These are phyloP conservation scores for Zosterops hypoxanthus DNA, from an alignment of 2,113 vertebrate genomes.

Conservation along the genomic window DNA sequence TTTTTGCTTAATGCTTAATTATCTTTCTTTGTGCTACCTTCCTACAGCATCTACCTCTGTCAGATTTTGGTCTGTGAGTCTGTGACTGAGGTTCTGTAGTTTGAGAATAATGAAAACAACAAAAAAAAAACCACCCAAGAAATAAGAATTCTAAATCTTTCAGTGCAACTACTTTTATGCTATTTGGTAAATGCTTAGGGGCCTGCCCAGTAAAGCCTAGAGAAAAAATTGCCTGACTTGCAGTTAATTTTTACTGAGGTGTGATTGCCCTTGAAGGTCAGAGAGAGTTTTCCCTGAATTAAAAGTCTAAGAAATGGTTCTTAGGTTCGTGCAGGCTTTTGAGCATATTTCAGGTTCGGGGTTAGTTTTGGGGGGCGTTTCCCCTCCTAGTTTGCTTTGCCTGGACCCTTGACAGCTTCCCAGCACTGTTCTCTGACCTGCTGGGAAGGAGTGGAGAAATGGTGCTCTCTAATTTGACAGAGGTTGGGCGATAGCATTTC, in stretches of 20 bases:
- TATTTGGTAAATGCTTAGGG: neutral
- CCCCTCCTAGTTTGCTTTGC: neutral
- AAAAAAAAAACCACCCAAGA: rapidly evolving
- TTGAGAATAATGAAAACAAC: neutral
- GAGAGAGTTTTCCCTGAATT: neutral
- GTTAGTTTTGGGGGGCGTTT: neutral
- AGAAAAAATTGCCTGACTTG: neutral
- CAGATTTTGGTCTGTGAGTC: neutral
- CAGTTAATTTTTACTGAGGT: neutral
- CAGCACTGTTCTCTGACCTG: neutral
- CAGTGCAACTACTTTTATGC: neutral
- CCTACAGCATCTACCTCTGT: neutral
- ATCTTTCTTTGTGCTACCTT: neutral
- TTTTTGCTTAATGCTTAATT: neutral
- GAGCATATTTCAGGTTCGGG: neutral
- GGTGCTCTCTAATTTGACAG: neutral
- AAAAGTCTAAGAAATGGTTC: neutral
- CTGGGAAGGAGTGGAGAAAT: neutral
- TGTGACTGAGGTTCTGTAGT: neutral
- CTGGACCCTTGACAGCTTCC: neutral
- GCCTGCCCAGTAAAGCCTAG: neutral
- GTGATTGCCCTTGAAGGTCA: neutral
- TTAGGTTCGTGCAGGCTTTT: neutral
- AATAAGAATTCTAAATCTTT: neutral
- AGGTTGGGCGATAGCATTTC: rapidly evolving